phyloP scores from a whole-genome alignment of 30 jellyfish, hydroid and myxozoan species.

The Chrysaora quinquecirrha region DNA sequence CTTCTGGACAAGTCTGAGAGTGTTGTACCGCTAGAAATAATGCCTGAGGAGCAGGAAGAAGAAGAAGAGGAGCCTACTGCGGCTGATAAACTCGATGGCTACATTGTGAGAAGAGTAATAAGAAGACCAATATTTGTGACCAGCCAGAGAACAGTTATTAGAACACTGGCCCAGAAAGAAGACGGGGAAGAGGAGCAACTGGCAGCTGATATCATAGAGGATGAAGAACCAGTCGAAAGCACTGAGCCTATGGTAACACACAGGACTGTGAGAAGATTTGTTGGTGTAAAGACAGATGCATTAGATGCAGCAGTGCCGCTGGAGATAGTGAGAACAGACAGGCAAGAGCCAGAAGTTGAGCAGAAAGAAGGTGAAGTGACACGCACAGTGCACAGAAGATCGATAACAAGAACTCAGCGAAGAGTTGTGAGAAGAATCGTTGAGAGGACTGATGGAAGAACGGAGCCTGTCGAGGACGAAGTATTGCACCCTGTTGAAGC shows the following conservation, averaged over 20 bases:
- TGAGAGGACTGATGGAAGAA: constrained; percentile 33
- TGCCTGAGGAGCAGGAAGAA: constrained; percentile 17
- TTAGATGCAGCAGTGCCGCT: constrained; percentile 60
- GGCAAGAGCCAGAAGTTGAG: constrained; percentile 63
- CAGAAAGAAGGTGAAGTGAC: constrained; percentile 64
- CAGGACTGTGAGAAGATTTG: constrained; percentile 74
- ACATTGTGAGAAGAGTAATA: constrained; percentile 53
- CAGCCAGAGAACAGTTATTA: constrained; percentile 68
- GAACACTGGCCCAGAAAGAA: constrained; percentile 19
- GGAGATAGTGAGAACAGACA: constrained; percentile 66
- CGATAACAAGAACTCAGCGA: constrained; percentile 67
- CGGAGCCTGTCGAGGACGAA: constrained; percentile 31
- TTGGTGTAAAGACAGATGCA: constrained; percentile 21
- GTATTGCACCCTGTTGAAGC: constrained; percentile 53
- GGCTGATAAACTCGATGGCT: constrained; percentile 8
- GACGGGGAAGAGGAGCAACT: constrained; percentile 59
- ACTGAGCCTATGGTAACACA: background rate
- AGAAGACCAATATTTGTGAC: constrained; percentile 78
- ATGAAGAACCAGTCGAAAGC: constrained; percentile 25
- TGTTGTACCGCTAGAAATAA: constrained; percentile 33
- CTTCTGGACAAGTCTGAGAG: constrained; percentile 41
- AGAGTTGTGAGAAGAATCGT: constrained; percentile 76
- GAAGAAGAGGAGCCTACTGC: constrained; percentile 27
- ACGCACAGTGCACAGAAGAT: constrained; percentile 75
- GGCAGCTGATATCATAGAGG: constrained; percentile 57